Percentiles rank a stretch among this genome's conserved stretches.
Evolutionary conservation across 2,113 vertebrate genomes (phyloP).

Genomic region (Calidris pugnax): DNA sequence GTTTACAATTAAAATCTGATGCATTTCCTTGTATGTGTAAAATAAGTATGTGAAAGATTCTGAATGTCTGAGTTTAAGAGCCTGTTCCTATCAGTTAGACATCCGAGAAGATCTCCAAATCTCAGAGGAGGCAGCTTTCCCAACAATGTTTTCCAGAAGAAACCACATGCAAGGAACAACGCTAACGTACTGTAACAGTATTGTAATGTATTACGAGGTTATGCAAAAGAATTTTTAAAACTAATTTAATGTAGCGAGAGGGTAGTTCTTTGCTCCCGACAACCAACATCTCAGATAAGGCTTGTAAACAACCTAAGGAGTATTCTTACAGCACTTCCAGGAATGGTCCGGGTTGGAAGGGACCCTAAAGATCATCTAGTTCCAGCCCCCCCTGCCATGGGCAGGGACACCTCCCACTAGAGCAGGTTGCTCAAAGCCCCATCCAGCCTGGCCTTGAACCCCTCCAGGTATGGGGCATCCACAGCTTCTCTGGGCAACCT

Average conservation of each 20-base stretch:
- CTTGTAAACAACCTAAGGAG: background rate
- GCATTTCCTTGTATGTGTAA: background rate
- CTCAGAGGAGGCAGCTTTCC: background rate
- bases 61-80: background rate
- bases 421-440: background rate
- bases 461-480: background rate
- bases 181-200: background rate
- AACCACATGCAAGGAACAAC: background rate
- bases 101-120: background rate
- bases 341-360: background rate
- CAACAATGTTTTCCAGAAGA: background rate
- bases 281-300: background rate
- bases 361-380: background rate
- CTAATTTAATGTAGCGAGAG: background rate
- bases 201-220: background rate
- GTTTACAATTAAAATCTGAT: constrained; percentile 5
- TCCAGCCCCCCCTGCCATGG: background rate
- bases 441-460: background rate
- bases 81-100: background rate
- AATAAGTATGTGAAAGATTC: background rate
- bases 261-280: background rate
- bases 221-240: background rate
- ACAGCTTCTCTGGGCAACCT: background rate
- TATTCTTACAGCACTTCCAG: background rate
- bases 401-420: background rate